Evolutionary conservation across 2,797 vertebrate species (phyloP).

Genomic region (Aulostomus chinensis): DNA sequence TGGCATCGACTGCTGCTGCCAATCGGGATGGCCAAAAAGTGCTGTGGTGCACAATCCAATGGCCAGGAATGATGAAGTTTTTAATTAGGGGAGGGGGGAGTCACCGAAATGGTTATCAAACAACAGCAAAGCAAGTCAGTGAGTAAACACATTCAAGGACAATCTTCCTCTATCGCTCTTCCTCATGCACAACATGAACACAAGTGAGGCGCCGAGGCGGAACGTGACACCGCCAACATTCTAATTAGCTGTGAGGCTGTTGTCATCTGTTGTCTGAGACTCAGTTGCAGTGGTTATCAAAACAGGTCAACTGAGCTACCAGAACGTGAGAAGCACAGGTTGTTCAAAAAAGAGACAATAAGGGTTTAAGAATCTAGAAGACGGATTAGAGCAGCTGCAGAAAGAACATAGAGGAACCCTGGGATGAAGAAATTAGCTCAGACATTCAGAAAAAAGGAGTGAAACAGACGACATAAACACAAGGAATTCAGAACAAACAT

Average conservation of each 20-base stretch:
- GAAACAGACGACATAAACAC: no score
- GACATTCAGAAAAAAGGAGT: no score
- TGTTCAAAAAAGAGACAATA: no score
- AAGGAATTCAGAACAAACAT: no score
- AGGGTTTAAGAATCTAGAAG: no score
- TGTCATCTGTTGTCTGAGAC: constrained; percentile 17
- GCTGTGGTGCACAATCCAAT: constrained; percentile 25
- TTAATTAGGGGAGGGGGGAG: no score
- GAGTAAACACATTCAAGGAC: constrained; percentile 6
- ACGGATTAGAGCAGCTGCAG: no score
- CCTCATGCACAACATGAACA: constrained; percentile 2
- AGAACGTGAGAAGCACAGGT: background rate
- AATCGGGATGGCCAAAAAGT: constrained; percentile 25
- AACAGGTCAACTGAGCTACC: constrained; percentile 17
- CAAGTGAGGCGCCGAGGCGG: constrained; percentile 10
- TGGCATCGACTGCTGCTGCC: constrained; percentile 26
- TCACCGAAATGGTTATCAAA: no score
- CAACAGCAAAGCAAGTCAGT: no score
- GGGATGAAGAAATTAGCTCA: no score
- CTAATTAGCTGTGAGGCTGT: constrained; percentile 36
- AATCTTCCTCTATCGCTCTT: background rate
- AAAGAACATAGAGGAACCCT: no score
- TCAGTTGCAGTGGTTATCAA: constrained; percentile 39
- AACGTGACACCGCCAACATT: constrained; percentile 31
- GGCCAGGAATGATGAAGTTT: constrained; percentile 2